Evolutionary conservation across 2,888 invertebrate genomes (phyloP).

Genomic region (Abrostola tripartita): DNA sequence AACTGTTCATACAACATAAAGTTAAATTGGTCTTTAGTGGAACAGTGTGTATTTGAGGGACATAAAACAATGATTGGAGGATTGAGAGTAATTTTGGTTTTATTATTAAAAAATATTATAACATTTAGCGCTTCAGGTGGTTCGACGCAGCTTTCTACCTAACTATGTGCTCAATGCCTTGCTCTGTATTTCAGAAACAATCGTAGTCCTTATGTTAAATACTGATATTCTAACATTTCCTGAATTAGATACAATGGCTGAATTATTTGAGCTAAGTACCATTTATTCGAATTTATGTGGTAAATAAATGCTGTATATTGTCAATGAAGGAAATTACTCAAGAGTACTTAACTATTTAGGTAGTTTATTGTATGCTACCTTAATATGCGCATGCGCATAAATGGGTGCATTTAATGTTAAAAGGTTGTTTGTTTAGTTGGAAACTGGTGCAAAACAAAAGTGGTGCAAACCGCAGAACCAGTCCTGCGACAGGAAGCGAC

Average conservation of each 20-base stretch:
- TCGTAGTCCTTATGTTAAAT: constrained; percentile 1
- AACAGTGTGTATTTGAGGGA: constrained; percentile 33
- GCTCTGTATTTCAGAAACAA: constrained; percentile 51
- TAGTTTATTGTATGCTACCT: constrained; percentile 34
- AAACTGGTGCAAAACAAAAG: constrained; percentile 85
- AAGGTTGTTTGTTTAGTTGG: constrained; percentile 78
- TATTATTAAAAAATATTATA: constrained; percentile 56
- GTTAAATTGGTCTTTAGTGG: constrained; percentile 32
- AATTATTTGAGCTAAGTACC: neutral
- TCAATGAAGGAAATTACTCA: constrained; percentile 39
- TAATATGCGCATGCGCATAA: constrained; percentile 47
- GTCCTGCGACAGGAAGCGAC: constrained; percentile 86
- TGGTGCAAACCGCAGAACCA: constrained; percentile 86
- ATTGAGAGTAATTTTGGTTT: constrained; percentile 59
- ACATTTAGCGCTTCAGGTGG: constrained; percentile 48
- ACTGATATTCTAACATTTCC: neutral
- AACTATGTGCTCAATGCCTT: constrained; percentile 34
- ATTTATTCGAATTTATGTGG: constrained; percentile 8
- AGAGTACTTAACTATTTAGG: constrained; percentile 32
- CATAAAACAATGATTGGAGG: constrained; percentile 47
- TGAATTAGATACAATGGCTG: constrained; percentile 10
- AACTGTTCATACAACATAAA: no score
- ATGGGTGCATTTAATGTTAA: constrained; percentile 68
- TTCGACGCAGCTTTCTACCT: constrained; percentile 63
- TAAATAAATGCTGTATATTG: constrained; percentile 26